A percentile compares a stretch with the other conserved stretches of the same genome.
Evolutionary conservation across 2,888 invertebrate genomes (phyloP).

Genomic region (Heterodera filipjevi): DNA sequence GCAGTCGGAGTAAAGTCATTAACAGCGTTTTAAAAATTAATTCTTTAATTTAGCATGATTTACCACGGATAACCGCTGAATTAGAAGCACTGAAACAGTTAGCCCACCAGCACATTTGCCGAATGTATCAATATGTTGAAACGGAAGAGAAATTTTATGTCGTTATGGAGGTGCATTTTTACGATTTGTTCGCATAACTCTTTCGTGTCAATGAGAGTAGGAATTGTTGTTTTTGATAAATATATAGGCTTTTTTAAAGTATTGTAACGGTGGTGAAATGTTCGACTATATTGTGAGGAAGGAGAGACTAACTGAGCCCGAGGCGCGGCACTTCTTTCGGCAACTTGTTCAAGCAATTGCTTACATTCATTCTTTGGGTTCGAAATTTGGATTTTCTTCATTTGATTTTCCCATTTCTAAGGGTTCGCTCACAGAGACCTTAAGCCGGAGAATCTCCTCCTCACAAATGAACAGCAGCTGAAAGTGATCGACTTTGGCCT

Average conservation of each 20-base stretch:
- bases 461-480: slow-evolving; percentile 77
- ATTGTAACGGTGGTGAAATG: slow-evolving; percentile 81
- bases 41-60: slow-evolving; percentile 72
- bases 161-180: slow-evolving; percentile 74
- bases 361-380: slow-evolving; percentile 73
- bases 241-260: too few relatives aligned
- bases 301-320: slow-evolving; percentile 75
- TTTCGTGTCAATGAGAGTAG: too few relatives aligned
- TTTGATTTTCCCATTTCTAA: slow-evolving; percentile 55
- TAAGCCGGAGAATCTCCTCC: slow-evolving; percentile 82
- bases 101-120: slow-evolving; percentile 75
- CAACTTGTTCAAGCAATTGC: slow-evolving; percentile 80
- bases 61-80: slow-evolving; percentile 76
- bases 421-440: slow-evolving; percentile 82
- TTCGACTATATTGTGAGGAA: slow-evolving; percentile 83
- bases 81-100: slow-evolving; percentile 72
- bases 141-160: slow-evolving; percentile 77
- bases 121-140: slow-evolving; percentile 79
- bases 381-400: background rate
- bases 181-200: background rate
- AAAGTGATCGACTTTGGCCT: slow-evolving; percentile 83
- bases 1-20: slow-evolving; percentile 72
- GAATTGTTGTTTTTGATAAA: too few relatives aligned
- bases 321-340: slow-evolving; percentile 78
- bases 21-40: slow-evolving; percentile 38